Evolutionary conservation across 2,113 vertebrate genomes (phyloP).

Genomic region (Thryonomys swinderianus): DNA sequence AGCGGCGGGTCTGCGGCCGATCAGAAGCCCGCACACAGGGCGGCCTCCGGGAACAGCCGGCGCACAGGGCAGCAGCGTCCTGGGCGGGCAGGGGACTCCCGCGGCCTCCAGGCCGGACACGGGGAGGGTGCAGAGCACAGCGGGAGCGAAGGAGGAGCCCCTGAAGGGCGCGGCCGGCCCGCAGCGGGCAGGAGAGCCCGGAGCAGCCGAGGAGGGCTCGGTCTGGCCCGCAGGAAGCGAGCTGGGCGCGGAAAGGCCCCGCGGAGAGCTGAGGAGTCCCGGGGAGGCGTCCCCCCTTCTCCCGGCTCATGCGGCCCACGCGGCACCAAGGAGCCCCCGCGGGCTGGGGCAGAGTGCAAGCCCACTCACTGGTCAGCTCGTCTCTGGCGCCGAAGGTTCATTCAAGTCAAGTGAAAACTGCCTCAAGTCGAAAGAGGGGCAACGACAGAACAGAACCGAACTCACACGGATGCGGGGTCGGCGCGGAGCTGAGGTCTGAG

Average conservation of each 20-base stretch:
- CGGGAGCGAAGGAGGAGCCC: no score
- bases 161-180: no score
- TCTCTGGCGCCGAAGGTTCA: neutral
- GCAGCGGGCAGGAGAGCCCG: no score
- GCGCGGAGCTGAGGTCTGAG: neutral
- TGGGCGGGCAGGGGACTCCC: neutral
- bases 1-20: neutral
- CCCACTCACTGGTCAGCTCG: neutral
- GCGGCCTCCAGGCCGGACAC: no score
- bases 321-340: no score
- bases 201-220: no score
- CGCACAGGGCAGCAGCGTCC: rapidly evolving
- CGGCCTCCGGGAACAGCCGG: neutral
- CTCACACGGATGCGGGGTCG: neutral
- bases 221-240: no score
- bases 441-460: neutral
- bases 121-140: no score
- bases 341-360: neutral
- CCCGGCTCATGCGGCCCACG: no score
- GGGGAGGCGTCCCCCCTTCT: no score
- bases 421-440: neutral
- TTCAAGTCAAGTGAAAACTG: neutral
- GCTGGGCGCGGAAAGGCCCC: no score
- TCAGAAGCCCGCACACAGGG: neutral
- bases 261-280: no score